phyloP scores from a whole-genome alignment of 2,113 vertebrate genomes.

The Passerina amoena region DNA sequence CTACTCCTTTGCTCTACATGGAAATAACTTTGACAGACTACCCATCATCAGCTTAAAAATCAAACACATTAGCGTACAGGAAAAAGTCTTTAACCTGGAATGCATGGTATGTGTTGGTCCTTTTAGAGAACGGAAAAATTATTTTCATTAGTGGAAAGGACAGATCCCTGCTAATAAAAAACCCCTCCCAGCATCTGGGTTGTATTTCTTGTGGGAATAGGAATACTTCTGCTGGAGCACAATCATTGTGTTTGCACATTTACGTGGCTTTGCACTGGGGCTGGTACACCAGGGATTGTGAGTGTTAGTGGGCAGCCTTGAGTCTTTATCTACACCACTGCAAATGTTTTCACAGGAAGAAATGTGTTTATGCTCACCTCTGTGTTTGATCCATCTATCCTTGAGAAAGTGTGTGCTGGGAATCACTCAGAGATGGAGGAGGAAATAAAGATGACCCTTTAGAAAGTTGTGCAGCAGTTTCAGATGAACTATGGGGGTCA shows the following conservation, averaged over 20 bases:
- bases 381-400: neutral
- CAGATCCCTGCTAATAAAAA: neutral
- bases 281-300: neutral
- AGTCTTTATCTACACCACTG: neutral
- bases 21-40: constrained; percentile 30
- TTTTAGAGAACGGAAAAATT: neutral
- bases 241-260: neutral
- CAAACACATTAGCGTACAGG: neutral
- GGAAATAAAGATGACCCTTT: constrained; percentile 24
- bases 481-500: constrained; percentile 50
- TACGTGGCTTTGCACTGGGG: neutral
- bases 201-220: neutral
- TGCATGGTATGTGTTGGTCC: neutral
- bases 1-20: neutral
- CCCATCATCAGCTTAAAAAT: constrained; percentile 2
- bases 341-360: neutral
- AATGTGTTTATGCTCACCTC: neutral
- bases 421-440: neutral
- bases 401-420: neutral
- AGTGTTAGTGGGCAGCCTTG: neutral
- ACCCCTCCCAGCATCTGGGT: neutral
- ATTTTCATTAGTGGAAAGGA: neutral
- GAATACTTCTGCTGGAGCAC: neutral
- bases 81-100: neutral
- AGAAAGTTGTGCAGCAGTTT: constrained; percentile 46